Percentiles rank a stretch among this genome's conserved stretches.
Evolutionary conservation across 2,888 invertebrate genomes (phyloP).

Genomic region (Branchipolynoe longqiensis): DNA sequence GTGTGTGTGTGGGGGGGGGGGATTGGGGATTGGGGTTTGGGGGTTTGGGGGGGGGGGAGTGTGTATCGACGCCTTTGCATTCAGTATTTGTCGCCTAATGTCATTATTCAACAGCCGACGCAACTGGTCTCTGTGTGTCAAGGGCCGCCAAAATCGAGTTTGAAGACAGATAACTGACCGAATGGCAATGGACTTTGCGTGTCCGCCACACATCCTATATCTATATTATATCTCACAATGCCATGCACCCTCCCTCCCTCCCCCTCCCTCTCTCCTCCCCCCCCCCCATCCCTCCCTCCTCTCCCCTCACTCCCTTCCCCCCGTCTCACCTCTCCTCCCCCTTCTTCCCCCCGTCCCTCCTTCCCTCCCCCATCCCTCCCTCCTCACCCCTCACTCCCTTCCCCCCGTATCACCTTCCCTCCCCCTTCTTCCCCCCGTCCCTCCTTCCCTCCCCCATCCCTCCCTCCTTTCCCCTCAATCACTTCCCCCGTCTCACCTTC

Average conservation of each 20-base stretch:
- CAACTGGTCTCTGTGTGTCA: neutral
- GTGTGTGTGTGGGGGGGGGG: too few relatives aligned
- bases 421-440: too few relatives aligned
- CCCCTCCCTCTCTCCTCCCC: neutral
- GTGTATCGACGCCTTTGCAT: neutral
- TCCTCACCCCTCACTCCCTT: too few relatives aligned
- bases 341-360: too few relatives aligned
- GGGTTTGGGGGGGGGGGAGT: too few relatives aligned
- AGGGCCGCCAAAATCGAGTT: slow-evolving; percentile 28
- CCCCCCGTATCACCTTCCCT: too few relatives aligned
- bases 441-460: too few relatives aligned
- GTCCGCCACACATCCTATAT: slow-evolving; percentile 32
- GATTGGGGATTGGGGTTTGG: too few relatives aligned
- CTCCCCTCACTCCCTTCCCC: neutral
- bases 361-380: too few relatives aligned
- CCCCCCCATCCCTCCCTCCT: neutral
- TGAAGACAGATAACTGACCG: slow-evolving; percentile 31
- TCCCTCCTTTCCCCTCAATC: too few relatives aligned
- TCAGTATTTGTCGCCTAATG: slow-evolving; percentile 30
- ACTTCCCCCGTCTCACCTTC: too few relatives aligned
- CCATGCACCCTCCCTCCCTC: neutral
- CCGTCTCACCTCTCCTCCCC: too few relatives aligned
- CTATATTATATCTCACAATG: slow-evolving; percentile 5
- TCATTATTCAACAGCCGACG: slow-evolving; percentile 1
- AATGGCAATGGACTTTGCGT: slow-evolving; percentile 41